phyloP scores from a whole-genome alignment of 2,888 invertebrate genomes.

The Rhingia campestris region DNA sequence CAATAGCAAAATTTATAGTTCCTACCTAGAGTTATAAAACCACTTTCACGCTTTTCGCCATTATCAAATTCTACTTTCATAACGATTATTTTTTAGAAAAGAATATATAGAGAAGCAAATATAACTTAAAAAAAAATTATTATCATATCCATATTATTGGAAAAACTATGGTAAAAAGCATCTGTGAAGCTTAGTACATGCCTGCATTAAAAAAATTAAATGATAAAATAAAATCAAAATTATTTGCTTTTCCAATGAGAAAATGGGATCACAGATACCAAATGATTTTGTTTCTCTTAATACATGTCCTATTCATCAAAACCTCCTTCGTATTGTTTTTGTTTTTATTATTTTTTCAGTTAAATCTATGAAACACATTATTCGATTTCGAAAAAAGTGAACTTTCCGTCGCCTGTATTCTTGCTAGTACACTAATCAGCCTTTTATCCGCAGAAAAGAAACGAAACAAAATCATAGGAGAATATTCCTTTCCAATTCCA shows the following conservation, averaged over 20 bases:
- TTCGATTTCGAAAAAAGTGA: slow-evolving; percentile 32
- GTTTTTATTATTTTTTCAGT: slow-evolving; percentile 15
- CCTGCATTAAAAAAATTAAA: slow-evolving; percentile 16
- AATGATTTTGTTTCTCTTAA: slow-evolving; percentile 66
- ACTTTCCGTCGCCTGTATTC: slow-evolving; percentile 25
- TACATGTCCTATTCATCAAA: slow-evolving; percentile 57
- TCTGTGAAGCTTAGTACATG: slow-evolving; percentile 55
- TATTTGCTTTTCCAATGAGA: slow-evolving; percentile 23
- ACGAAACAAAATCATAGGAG: slow-evolving; percentile 19
- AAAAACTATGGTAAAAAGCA: slow-evolving; percentile 54
- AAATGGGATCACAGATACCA: slow-evolving; percentile 73
- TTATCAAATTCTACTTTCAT: slow-evolving; percentile 51
- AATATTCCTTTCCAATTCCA: slow-evolving; percentile 24
- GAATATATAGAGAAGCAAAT: slow-evolving; percentile 3
- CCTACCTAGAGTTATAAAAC: slow-evolving; percentile 72
- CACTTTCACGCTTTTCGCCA: slow-evolving; percentile 48
- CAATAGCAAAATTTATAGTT: slow-evolving; percentile 66
- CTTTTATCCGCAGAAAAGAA: slow-evolving; percentile 62
- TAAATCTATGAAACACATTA: slow-evolving; percentile 26
- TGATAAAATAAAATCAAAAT: slow-evolving; percentile 37
- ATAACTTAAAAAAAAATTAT: slow-evolving; percentile 3
- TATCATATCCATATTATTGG: background rate
- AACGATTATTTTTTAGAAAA: slow-evolving; percentile 28
- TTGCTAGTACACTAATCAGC: slow-evolving; percentile 69
- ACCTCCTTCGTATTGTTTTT: slow-evolving; percentile 20